phyloP scores from a whole-genome alignment of 2,113 vertebrate species.

The Vulpes vulpes region DNA sequence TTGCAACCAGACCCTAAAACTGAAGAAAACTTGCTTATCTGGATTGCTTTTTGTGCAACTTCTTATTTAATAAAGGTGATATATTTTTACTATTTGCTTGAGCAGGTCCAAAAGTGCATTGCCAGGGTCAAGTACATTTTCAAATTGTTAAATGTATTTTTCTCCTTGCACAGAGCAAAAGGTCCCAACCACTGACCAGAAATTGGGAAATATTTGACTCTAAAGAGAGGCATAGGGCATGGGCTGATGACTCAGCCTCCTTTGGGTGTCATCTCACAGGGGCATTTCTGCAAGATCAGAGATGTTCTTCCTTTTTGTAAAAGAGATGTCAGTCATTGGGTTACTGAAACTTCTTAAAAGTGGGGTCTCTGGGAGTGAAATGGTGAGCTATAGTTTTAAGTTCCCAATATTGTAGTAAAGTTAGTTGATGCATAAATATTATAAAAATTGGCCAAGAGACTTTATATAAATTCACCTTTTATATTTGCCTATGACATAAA shows the following conservation, averaged over 20 bases:
- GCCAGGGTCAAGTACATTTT: neutral
- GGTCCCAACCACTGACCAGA: neutral
- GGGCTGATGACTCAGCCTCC: neutral
- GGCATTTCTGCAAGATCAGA: neutral
- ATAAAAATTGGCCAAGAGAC: neutral
- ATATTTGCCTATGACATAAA: neutral
- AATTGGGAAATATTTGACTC: neutral
- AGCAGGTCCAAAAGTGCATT: neutral
- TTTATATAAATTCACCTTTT: slow-evolving; percentile 24
- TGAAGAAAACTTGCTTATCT: slow-evolving; percentile 6
- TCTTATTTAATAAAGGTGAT: neutral
- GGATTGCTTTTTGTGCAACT: neutral
- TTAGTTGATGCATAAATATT: neutral
- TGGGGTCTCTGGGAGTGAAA: neutral
- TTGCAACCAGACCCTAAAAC: slow-evolving; percentile 16
- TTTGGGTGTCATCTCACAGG: fast-evolving
- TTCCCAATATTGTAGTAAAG: neutral
- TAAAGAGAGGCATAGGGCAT: neutral
- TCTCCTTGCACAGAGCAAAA: neutral
- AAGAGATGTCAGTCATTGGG: neutral
- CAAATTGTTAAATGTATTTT: slow-evolving; percentile 44
- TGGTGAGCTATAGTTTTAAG: neutral
- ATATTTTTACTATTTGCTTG: neutral
- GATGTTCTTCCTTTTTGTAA: neutral
- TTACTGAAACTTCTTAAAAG: neutral